Conservation (phyloP, 2,113 vertebrate species). For the Gymnorhina tibicen region DNA sequence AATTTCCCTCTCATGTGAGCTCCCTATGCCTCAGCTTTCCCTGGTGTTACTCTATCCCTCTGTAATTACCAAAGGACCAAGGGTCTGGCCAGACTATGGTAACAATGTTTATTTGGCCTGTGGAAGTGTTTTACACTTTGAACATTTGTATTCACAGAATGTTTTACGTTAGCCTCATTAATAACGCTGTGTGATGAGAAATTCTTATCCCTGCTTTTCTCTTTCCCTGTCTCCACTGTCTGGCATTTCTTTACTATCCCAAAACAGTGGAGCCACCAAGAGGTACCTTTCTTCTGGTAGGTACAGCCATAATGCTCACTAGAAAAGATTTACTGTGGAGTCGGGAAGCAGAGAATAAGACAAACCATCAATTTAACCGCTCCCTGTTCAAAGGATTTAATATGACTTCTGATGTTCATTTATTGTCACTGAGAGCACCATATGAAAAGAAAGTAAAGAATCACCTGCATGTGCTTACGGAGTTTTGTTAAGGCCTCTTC, state of each 20-base stretch:
- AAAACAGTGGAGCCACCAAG: not conserved
- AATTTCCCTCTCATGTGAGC: not conserved
- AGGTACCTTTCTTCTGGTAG: constrained; percentile 19
- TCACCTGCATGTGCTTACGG: constrained; percentile 93
- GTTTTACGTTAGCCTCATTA: not conserved
- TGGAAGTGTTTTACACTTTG: not conserved
- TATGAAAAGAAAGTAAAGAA: constrained; percentile 82
- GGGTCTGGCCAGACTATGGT: not conserved
- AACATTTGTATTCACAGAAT: not conserved
- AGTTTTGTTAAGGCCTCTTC: constrained; percentile 89
- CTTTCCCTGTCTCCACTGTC: not conserved
- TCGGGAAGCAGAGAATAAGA: constrained; percentile 45
- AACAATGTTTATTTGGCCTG: not conserved
- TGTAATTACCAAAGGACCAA: not conserved
- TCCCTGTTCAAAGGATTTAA: not conserved
- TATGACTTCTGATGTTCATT: not conserved
- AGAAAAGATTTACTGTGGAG: not conserved
- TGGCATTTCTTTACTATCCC: not conserved
- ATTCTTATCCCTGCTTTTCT: not conserved
- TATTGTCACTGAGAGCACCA: not conserved
- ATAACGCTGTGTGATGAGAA: not conserved
- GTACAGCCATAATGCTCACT: constrained; percentile 61
- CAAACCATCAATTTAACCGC: not conserved
- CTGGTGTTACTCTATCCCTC: not conserved
- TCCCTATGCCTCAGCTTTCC: not conserved